These are phyloP conservation scores for Rhyacophila brunnea DNA, from an alignment of 1,140 invertebrate genomes.

Conservation along the genomic window DNA sequence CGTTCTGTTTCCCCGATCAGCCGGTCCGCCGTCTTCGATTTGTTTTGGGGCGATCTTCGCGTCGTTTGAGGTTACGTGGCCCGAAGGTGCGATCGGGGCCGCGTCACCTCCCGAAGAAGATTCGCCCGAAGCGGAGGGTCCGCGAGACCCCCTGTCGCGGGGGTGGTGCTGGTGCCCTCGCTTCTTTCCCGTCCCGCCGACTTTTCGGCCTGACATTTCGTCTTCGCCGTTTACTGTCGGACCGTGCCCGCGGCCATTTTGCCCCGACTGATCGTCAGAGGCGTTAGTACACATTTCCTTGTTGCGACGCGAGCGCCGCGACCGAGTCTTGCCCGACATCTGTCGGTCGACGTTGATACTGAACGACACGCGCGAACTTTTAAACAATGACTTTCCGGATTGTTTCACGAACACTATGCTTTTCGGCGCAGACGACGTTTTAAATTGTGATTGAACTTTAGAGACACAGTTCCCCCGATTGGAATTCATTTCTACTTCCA, in stretches of 20 bases:
- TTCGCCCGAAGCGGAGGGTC: slow-evolving; percentile 49
- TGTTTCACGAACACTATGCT: slow-evolving; percentile 6
- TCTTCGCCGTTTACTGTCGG: slow-evolving; percentile 11
- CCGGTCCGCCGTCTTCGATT: slow-evolving; percentile 31
- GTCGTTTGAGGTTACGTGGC: slow-evolving; percentile 52
- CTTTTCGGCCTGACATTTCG: slow-evolving; percentile 19
- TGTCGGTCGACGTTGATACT: slow-evolving; percentile 12
- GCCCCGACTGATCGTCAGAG: slow-evolving; percentile 28
- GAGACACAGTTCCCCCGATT: slow-evolving; percentile 9
- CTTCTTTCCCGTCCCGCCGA: slow-evolving; percentile 42
- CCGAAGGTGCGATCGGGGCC: slow-evolving; percentile 51
- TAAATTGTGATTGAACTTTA: slow-evolving; percentile 16
- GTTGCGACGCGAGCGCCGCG: slow-evolving; percentile 20
- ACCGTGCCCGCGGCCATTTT: slow-evolving; percentile 39
- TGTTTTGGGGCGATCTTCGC: slow-evolving; percentile 48
- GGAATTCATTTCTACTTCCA: slow-evolving; percentile 2
- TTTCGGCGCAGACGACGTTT: slow-evolving; percentile 11
- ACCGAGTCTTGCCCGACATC: slow-evolving; percentile 20
- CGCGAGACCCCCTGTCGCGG: slow-evolving; percentile 46
- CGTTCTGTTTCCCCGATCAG: slow-evolving; percentile 15
- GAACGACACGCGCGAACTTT: slow-evolving; percentile 24
- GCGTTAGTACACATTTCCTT: slow-evolving; percentile 18
- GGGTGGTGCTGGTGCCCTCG: slow-evolving; percentile 77
- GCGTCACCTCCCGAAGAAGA: slow-evolving; percentile 57
- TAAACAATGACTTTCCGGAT: slow-evolving; percentile 20